Evolutionary conservation across 2,113 vertebrate genomes (phyloP).

Genomic region (Grus americana): DNA sequence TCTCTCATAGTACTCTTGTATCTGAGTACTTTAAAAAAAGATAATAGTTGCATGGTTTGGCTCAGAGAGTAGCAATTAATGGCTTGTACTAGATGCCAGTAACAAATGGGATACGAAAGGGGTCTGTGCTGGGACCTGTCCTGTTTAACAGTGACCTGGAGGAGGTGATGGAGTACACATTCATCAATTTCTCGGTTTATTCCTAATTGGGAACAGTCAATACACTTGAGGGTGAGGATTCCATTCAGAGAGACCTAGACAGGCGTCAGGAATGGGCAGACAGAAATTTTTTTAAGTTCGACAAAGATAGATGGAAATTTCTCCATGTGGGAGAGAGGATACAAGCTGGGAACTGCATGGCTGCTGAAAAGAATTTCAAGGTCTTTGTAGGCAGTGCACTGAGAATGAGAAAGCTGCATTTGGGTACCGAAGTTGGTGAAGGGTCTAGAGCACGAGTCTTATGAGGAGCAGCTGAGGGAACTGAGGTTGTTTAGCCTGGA

Average conservation of each 20-base stretch:
- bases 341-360: background rate
- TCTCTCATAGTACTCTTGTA: background rate
- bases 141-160: background rate
- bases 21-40: background rate
- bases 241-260: background rate
- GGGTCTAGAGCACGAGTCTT: background rate
- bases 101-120: background rate
- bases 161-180: background rate
- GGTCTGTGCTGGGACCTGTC: background rate
- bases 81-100: background rate
- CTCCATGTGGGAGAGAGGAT: background rate
- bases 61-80: background rate
- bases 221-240: background rate
- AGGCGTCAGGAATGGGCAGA: background rate
- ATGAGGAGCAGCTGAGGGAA: background rate
- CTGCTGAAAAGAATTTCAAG: background rate
- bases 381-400: background rate
- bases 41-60: background rate
- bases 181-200: background rate
- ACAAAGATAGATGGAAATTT: background rate
- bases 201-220: background rate
- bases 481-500: background rate
- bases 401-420: background rate
- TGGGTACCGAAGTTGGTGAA: background rate
- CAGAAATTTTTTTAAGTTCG: background rate